Base-by-base conservation (phyloP, 2,113 vertebrate genomes). In the Oplegnathus fasciatus region DNA sequence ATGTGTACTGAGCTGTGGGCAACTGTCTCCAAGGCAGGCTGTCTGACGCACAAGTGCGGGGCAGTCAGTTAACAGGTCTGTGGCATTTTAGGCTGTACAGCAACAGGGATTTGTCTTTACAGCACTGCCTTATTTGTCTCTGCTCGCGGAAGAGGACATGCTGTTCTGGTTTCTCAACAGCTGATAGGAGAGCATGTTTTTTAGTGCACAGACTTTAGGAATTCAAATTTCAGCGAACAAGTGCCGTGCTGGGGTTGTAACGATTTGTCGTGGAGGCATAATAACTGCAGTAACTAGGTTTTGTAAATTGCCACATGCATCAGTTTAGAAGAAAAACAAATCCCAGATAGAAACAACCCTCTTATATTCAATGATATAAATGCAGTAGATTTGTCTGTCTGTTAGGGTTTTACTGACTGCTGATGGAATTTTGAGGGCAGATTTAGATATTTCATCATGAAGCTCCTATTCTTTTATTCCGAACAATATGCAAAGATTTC, bases 21-120 rank as follows among this genome's bases (percentile, higher is more conserved):
- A 64, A 62, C 73, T 24, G 42, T 54, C 65, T 62, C 28, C 54
- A n/a, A 57, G 24, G 40, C 50, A 65, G 1, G 9, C 26, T 30
- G 11, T 15, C n/a, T 65, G 14, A 17, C 40, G 9, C 55, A 15
- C 52, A 54, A 60, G 62, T 44, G 46, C 22, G 30, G 24, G 24
- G 52, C 48, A 44, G 60, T 61, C 71, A 70, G 57, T 75, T 30
- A 76, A 58, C 58, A 52, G 42, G 58, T 82, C 42, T 28, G n/a
- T 44, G 37, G 20, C 2, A 24, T 54, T 67, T 82, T 11, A 30
- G 61, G 62, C 46, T 37, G 2, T 26, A 28, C 24, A 37, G 3
- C 48, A 57, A 65, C 32, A 34, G 50, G 34, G 57, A 57, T 69
- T 69, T 64, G 17, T 62, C 37, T 55, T 40, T 30, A 57, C 40